Percentiles rank a stretch among this genome's conserved stretches.
Conservation (phyloP, 2,797 vertebrate genomes). For the Schizothorax lantsangensis region DNA sequence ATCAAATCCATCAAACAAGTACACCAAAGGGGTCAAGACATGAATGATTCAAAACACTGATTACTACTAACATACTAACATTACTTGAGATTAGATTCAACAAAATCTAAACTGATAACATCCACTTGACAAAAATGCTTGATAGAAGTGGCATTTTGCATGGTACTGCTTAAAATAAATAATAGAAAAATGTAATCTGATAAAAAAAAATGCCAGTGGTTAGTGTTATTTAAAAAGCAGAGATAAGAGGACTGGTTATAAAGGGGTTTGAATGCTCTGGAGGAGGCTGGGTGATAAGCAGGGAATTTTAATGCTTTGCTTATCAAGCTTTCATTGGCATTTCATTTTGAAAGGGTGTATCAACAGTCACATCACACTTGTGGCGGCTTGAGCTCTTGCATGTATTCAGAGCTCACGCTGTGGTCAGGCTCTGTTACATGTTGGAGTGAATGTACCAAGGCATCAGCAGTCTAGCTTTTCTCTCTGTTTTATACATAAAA, state of each 20-base stretch:
- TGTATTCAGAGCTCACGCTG: neutral
- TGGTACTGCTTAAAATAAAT: slow-evolving; percentile 19
- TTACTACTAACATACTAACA: neutral
- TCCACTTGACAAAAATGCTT: slow-evolving; percentile 6
- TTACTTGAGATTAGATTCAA: slow-evolving; percentile 26
- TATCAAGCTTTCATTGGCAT: slow-evolving; percentile 29
- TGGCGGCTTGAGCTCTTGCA: neutral
- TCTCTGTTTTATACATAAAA: neutral
- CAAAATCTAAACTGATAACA: slow-evolving; percentile 25
- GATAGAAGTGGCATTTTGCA: slow-evolving; percentile 21
- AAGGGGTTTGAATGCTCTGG: slow-evolving; percentile 34
- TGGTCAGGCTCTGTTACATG: slow-evolving; percentile 22
- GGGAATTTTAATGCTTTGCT: slow-evolving; percentile 32
- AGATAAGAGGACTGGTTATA: slow-evolving; percentile 39
- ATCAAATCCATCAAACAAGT: slow-evolving; percentile 14
- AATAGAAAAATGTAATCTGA: slow-evolving; percentile 29
- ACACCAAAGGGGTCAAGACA: neutral
- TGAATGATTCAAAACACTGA: neutral
- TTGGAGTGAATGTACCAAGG: neutral
- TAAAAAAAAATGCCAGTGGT: slow-evolving; percentile 10
- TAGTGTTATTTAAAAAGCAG: slow-evolving; percentile 12
- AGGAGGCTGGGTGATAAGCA: slow-evolving; percentile 31
- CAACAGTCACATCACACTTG: slow-evolving; percentile 25
- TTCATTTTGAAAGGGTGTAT: slow-evolving; percentile 1
- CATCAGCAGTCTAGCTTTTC: neutral